Evolutionary conservation across 2,797 vertebrate genomes (phyloP), one percentile per base, ranked within the genome.

Genomic region (Ctenopoma multispine): DNA sequence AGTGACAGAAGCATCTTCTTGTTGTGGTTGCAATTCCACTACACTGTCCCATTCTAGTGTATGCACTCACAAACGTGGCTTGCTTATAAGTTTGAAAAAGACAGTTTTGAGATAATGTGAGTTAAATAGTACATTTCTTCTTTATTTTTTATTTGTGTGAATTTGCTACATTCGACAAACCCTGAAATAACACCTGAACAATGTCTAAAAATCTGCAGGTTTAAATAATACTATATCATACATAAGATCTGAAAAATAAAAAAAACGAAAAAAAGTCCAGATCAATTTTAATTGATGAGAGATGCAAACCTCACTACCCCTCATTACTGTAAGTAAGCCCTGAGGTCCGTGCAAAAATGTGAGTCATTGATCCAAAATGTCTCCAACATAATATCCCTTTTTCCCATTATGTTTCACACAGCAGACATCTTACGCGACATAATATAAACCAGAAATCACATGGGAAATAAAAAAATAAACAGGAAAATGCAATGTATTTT

Each of bases 401-500:
- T 29, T 40, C 27, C 40, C 36, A 18, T 48, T 23, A 46, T 23
- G 57, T 27, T 11, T n/a, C 11, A 60, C 53, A 54, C 23, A 6
- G 43, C 2, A 41, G 9, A 57, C 40, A 27, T 36, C 9, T 20
- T 48, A 59, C 46, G 17, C 1, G 0, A 31, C 48, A 27, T 12
- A 46, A 17, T 7, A n/a, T 49, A 63, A 46, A 61, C 17, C 36
- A 23, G n/a, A 56, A 59, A 48, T 41, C 49, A 24, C 48, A 51
- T 1, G 38, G 50, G 70, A 76, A 79, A 81, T 73, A 38, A 79
- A 68, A 8, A 69, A 74, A 7, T n/a, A 47, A n/a, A 0, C 36
- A 8, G 23, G 43, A 57, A 72, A 80, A 43, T 36, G 49, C 54
- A 62, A 38, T 31, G 66, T n/a, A 41, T 76, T 78, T 60, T 76